Percentiles rank a stretch among this genome's conserved stretches.
Conservation (phyloP, 2,888 invertebrate species). For the Norana najaformis region DNA sequence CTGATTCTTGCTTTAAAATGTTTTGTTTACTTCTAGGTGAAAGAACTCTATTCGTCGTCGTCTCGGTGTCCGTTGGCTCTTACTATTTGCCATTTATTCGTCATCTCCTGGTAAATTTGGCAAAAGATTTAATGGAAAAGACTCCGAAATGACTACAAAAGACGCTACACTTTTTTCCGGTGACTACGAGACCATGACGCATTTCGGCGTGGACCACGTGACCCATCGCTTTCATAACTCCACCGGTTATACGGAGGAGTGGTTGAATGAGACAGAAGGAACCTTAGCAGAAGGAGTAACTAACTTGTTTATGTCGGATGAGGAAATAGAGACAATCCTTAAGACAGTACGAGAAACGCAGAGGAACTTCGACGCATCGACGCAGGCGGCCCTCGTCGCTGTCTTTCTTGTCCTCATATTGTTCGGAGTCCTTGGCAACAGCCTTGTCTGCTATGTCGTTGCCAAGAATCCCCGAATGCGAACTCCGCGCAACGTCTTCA, state of each 20-base stretch:
- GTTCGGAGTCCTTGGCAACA: conserved; percentile 84
- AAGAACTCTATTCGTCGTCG: background rate
- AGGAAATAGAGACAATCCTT: background rate
- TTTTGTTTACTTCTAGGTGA: background rate
- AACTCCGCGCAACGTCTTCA: conserved; percentile 87
- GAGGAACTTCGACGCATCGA: conserved; percentile 44
- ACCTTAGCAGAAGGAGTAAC: background rate
- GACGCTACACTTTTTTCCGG: background rate
- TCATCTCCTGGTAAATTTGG: background rate
- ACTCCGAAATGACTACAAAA: background rate
- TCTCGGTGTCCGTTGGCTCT: background rate
- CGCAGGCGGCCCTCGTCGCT: conserved; percentile 50
- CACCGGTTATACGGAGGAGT: background rate
- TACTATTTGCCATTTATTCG: background rate
- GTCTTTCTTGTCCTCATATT: conserved; percentile 68
- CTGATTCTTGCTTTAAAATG: background rate
- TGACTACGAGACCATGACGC: background rate
- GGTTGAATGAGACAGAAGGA: background rate
- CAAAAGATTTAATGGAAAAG: background rate
- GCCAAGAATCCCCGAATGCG: conserved; percentile 84
- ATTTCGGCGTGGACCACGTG: background rate
- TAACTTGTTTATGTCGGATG: background rate
- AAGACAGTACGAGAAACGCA: background rate
- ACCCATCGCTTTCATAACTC: background rate
- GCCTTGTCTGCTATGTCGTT: conserved; percentile 78